Evolutionary conservation across 1,140 invertebrate genomes (phyloP).

Genomic region (Leptopilina clavipes): DNA sequence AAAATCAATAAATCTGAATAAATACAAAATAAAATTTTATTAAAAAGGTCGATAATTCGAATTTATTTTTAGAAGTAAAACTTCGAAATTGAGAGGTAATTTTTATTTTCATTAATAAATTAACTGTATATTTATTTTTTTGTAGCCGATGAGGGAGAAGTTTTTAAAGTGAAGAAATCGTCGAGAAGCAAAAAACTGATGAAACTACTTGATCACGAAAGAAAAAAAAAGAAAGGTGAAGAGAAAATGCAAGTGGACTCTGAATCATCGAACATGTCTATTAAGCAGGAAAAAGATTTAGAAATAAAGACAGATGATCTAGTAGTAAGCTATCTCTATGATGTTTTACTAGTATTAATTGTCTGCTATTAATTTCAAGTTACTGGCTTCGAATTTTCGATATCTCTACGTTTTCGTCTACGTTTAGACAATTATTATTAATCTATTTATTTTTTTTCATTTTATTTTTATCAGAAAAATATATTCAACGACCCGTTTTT

Average conservation of each 20-base stretch:
- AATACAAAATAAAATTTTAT: too few relatives aligned
- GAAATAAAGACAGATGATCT: constrained; percentile 79
- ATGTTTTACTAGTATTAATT: constrained; percentile 72
- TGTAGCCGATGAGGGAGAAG: constrained; percentile 88
- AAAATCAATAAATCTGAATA: too few relatives aligned
- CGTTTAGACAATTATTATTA: constrained; percentile 40
- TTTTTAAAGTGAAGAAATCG: constrained; percentile 96
- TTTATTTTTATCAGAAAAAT: not conserved
- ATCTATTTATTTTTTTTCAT: not conserved
- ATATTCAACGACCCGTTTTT: too few relatives aligned
- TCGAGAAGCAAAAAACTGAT: constrained; percentile 93
- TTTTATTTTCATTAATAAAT: not conserved
- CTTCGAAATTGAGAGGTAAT: constrained; percentile 13
- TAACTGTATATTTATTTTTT: constrained; percentile 42
- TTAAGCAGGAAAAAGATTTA: constrained; percentile 76
- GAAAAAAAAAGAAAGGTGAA: constrained; percentile 81
- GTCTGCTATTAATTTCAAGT: constrained; percentile 48
- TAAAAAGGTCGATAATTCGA: too few relatives aligned
- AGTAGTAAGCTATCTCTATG: constrained; percentile 76
- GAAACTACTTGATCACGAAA: constrained; percentile 89
- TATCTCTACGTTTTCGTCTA: constrained; percentile 37
- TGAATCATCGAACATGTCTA: constrained; percentile 70
- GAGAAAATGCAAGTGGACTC: constrained; percentile 75
- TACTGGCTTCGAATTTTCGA: not conserved
- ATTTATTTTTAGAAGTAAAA: too few relatives aligned